Conservation (phyloP, 2,888 invertebrate species). For the Metacarcinus magister region DNA sequence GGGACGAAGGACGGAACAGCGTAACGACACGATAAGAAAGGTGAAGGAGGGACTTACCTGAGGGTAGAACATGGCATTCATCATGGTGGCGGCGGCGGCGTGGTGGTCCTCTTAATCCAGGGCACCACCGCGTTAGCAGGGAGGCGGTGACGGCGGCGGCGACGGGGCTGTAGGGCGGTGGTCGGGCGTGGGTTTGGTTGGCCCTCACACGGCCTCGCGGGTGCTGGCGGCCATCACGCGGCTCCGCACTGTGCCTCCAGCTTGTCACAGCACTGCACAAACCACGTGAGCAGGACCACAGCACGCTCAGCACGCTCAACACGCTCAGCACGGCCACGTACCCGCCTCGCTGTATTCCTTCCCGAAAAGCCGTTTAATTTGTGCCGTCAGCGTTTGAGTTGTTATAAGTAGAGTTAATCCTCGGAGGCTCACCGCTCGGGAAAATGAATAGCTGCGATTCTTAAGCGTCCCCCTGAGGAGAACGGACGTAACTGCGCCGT, state of each 20-base stretch:
- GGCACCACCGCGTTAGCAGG: not conserved
- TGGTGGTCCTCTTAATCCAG: slow-evolving; percentile 60
- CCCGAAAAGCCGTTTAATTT: slow-evolving; percentile 13
- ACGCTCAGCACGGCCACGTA: not conserved
- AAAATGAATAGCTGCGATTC: not conserved
- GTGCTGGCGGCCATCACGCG: slow-evolving; percentile 43
- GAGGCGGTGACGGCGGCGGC: slow-evolving; percentile 42
- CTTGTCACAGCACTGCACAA: slow-evolving; percentile 32
- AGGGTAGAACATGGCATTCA: slow-evolving; percentile 80
- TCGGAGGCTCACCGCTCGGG: not conserved
- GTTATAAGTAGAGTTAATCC: slow-evolving; percentile 8
- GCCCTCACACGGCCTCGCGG: slow-evolving; percentile 54
- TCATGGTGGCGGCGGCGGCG: slow-evolving; percentile 61
- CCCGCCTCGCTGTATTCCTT: not conserved
- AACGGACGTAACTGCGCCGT: slow-evolving; percentile 11
- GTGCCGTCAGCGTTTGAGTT: not conserved
- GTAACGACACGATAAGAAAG: not conserved
- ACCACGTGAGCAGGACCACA: slow-evolving; percentile 20
- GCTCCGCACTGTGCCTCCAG: slow-evolving; percentile 35
- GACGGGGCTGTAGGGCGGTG: not conserved
- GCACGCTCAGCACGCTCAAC: not conserved
- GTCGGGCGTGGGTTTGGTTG: slow-evolving; percentile 45
- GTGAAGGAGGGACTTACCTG: slow-evolving; percentile 67
- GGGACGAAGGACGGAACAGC: not conserved
- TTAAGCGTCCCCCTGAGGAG: slow-evolving; percentile 13